phyloP scores from a whole-genome alignment of 2,113 vertebrate species.

The Carettochelys insculpta region DNA sequence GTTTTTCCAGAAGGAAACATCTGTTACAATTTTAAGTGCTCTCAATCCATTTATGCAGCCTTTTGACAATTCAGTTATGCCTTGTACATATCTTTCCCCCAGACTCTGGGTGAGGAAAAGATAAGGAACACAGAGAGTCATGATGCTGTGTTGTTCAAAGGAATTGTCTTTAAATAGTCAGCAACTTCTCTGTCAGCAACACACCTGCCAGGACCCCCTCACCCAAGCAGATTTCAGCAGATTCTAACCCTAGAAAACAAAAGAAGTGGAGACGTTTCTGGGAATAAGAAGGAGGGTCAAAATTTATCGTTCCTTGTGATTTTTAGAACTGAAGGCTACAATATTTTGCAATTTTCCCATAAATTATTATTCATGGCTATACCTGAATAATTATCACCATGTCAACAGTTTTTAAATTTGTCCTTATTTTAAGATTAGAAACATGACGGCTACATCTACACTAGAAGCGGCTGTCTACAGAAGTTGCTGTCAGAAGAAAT shows the following conservation, averaged over 20 bases:
- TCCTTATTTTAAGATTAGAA: no score
- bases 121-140: no score
- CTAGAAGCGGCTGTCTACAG: no score
- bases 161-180: neutral
- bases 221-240: slow-evolving; percentile 7
- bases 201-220: neutral
- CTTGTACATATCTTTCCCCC: neutral
- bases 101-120: no score
- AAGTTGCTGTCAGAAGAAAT: no score
- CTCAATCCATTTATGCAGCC: neutral
- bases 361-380: no score
- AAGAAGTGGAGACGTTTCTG: neutral
- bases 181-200: neutral
- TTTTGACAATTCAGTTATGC: neutral
- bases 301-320: neutral
- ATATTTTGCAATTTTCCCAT: no score
- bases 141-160: neutral
- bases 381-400: no score
- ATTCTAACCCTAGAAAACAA: neutral
- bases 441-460: no score
- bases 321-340: neutral
- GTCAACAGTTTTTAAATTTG: no score
- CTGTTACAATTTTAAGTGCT: neutral
- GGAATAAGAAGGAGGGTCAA: neutral
- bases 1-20: neutral